A percentile compares a stretch with the other conserved stretches of the same genome.
phyloP scores from a whole-genome alignment of 2,888 invertebrate species.

The Cerceris rybyensis region DNA sequence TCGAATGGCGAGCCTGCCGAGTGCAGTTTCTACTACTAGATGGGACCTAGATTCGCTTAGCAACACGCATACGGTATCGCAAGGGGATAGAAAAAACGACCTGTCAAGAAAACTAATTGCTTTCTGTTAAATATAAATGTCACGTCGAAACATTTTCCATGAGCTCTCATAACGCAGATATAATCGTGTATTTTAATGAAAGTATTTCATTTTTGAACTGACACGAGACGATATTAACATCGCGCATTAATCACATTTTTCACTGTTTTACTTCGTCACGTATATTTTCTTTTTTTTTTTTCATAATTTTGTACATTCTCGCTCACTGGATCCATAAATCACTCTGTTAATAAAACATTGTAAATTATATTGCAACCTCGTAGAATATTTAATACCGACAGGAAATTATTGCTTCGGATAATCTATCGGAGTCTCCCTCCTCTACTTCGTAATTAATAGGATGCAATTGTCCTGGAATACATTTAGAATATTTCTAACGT shows the following conservation, averaged over 20 bases:
- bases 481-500: too few relatives aligned
- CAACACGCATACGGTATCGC: conserved; percentile 45
- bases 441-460: too few relatives aligned
- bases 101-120: conserved; percentile 49
- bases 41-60: conserved; percentile 62
- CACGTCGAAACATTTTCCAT: conserved; percentile 31
- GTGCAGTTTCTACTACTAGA: conserved; percentile 64
- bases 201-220: not conserved
- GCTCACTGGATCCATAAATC: too few relatives aligned
- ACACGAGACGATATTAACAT: not conserved
- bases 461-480: too few relatives aligned
- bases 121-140: not conserved
- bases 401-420: too few relatives aligned
- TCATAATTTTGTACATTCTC: too few relatives aligned
- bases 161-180: conserved; percentile 2
- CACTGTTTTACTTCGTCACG: too few relatives aligned
- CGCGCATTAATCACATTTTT: not conserved
- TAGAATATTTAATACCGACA: too few relatives aligned
- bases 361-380: too few relatives aligned
- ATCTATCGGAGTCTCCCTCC: too few relatives aligned
- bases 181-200: not conserved
- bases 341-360: too few relatives aligned
- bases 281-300: too few relatives aligned
- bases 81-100: conserved; percentile 2
- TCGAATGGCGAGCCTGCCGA: conserved; percentile 49